Base-by-base conservation (phyloP, 2,888 invertebrate genomes). In the Sinotaia quadrata region DNA sequence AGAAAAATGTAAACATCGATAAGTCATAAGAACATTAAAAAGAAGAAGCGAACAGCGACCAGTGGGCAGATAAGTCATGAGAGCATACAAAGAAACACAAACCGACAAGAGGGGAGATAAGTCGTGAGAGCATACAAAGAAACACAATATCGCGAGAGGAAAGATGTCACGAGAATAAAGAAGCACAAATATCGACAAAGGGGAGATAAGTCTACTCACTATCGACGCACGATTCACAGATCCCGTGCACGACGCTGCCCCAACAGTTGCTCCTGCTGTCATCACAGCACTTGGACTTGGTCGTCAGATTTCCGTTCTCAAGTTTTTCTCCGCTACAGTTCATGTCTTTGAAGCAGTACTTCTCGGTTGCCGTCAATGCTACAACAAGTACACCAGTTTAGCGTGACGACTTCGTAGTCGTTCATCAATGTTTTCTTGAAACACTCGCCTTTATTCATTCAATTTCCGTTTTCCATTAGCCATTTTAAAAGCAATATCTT, bases 261-360 rank as follows among this genome's bases (percentile, higher is more conserved):
- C 65, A 65, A 15, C 56, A 21, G n/a, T 0, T 29, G 4, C 41
- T 41, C 8, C 29, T 27, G 8, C 31, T 24, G 0, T 12, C 15
- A 24, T 44, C 33, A 24, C 65, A 65, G 15, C 65, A 65, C 2
- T 15, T 24, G 4, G n/a, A 0, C 10, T 44, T 15, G n/a, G 31
- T 21, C 44, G 37, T 41, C 12, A 56, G 31, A 15, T 12, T 15
- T 2, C 1, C 2, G 33, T 10, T 4, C 7, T n/a, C n/a, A 7
- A 15, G 4, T 24, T 65, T 65, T 7, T 0, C 21, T 1, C 31
- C 44, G 12, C 12, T 7, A 47, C 65, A 65, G 21, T 18, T 33
- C 24, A 12, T 18, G 44, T 56, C 65, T 15, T 7, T 24, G 18
- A 54, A 65, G 34, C 65, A 65, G 56, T 65, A 65, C 44, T 44